Conservation (phyloP, 2,888 invertebrate species). For the Panorpa germanica region DNA sequence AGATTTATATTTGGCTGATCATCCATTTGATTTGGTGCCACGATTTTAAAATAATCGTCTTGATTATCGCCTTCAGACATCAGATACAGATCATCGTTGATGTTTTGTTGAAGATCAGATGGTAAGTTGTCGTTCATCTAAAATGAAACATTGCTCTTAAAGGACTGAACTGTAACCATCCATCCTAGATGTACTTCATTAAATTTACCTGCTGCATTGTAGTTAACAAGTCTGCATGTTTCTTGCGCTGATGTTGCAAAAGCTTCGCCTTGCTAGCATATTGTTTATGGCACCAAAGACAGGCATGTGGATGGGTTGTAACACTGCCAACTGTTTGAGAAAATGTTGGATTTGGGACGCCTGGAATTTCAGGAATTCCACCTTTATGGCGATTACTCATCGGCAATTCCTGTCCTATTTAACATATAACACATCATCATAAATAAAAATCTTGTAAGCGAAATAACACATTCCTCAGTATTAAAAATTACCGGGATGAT, state of each 20-base stretch:
- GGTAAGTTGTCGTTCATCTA: no score
- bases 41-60: no score
- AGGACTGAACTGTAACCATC: no score
- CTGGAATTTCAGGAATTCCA: no score
- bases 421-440: neutral
- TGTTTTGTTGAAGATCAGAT: no score
- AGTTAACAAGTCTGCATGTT: slow-evolving; percentile 37
- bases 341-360: slow-evolving; percentile 37
- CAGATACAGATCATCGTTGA: no score
- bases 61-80: no score
- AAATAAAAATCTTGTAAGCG: neutral
- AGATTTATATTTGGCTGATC: no score
- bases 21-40: no score
- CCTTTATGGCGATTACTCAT: slow-evolving; percentile 22
- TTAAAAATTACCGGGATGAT: slow-evolving; percentile 52
- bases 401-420: slow-evolving; percentile 20
- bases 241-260: slow-evolving; percentile 45
- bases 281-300: slow-evolving; percentile 71
- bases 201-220: no score
- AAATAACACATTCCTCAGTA: neutral
- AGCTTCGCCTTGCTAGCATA: slow-evolving; percentile 64
- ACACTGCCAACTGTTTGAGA: slow-evolving; percentile 54
- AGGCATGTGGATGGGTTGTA: slow-evolving; percentile 48
- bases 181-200: no score
- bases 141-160: no score